phyloP scores from a whole-genome alignment of 2,888 invertebrate species.

The Abscondita cerata region DNA sequence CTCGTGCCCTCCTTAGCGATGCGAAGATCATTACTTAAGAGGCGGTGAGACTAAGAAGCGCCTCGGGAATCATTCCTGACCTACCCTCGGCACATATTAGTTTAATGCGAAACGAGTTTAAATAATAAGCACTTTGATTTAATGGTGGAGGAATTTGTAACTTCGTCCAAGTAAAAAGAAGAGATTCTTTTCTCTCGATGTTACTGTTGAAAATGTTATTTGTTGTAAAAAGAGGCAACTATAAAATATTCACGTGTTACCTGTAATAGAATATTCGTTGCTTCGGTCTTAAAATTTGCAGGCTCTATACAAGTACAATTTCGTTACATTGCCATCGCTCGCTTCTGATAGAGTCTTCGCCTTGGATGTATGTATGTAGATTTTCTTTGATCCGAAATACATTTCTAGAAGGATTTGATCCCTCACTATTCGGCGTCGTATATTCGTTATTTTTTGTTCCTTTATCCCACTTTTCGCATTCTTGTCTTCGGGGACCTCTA shows the following conservation, averaged over 20 bases:
- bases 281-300: constrained; percentile 36
- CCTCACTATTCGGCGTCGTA: constrained; percentile 52
- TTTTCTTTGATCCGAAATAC: constrained; percentile 58
- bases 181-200: constrained; percentile 10
- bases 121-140: constrained; percentile 28
- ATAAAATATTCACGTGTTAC: constrained; percentile 47
- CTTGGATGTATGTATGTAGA: constrained; percentile 52
- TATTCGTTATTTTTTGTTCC: constrained; percentile 56
- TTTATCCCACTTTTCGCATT: constrained; percentile 56
- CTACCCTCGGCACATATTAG: constrained; percentile 55
- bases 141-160: constrained; percentile 21
- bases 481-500: constrained; percentile 57
- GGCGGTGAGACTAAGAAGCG: constrained; percentile 50
- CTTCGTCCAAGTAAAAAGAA: neutral
- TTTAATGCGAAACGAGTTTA: constrained; percentile 50
- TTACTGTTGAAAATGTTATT: constrained; percentile 21
- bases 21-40: constrained; percentile 54
- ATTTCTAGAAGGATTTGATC: constrained; percentile 50
- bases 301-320: constrained; percentile 43
- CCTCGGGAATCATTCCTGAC: constrained; percentile 51
- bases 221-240: constrained; percentile 33
- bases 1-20: constrained; percentile 46
- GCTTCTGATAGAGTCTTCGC: constrained; percentile 46
- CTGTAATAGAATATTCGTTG: constrained; percentile 37
- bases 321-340: constrained; percentile 44